These are phyloP conservation scores for Apteryx mantelli DNA, from an alignment of 2,113 vertebrate genomes.

Conservation along the genomic window DNA sequence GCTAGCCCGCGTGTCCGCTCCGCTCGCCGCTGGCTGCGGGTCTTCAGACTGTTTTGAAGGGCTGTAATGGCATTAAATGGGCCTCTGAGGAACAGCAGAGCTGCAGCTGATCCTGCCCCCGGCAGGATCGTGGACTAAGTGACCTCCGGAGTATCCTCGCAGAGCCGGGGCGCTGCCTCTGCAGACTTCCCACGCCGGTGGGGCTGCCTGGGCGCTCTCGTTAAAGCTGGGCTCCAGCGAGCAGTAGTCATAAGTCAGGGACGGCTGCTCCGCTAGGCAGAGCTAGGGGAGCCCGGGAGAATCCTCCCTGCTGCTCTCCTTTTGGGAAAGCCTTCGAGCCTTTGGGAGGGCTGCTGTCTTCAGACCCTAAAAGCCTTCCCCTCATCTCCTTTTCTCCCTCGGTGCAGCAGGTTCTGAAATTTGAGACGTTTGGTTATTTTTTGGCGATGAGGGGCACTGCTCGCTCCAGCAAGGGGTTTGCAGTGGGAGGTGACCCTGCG, in stretches of 20 bases:
- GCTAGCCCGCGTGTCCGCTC: neutral
- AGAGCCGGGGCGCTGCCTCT: fast-evolving
- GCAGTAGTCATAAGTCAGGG: neutral
- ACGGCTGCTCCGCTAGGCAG: neutral
- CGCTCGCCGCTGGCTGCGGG: fast-evolving
- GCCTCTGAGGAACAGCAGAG: neutral
- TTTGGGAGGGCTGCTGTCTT: neutral
- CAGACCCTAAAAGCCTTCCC: neutral
- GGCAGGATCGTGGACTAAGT: neutral
- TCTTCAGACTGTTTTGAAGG: neutral
- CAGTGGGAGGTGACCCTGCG: neutral
- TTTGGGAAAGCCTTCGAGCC: neutral
- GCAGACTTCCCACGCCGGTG: neutral
- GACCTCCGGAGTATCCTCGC: neutral
- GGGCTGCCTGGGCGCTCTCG: neutral
- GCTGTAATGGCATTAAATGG: neutral
- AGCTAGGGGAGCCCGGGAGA: neutral
- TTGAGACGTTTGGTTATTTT: neutral
- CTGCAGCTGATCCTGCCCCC: neutral
- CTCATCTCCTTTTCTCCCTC: neutral
- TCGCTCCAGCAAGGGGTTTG: neutral
- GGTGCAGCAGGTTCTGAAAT: neutral
- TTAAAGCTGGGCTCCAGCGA: neutral
- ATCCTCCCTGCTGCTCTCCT: neutral
- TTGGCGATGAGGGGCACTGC: neutral